Conservation (phyloP, 2,888 invertebrate genomes). For the Blastobasis lacticolella region DNA sequence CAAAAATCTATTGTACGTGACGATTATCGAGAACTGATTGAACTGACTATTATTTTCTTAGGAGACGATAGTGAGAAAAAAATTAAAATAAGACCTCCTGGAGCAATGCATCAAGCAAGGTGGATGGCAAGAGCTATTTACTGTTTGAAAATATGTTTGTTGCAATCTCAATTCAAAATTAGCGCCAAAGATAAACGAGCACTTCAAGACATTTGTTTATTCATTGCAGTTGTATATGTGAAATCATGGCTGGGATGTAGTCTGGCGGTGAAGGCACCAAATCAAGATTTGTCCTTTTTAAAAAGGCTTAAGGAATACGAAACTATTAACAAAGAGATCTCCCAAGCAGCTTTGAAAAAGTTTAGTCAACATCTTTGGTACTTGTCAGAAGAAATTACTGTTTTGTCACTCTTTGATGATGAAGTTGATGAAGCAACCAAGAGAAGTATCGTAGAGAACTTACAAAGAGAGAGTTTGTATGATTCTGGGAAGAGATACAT, state of each 20-base stretch:
- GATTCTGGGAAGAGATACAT: slow-evolving; percentile 12
- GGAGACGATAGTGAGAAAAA: too few relatives aligned
- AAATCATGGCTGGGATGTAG: neutral
- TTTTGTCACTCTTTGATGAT: slow-evolving; percentile 13
- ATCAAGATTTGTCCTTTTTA: too few relatives aligned
- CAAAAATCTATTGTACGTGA: too few relatives aligned
- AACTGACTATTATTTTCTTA: too few relatives aligned
- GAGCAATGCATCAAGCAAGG: too few relatives aligned
- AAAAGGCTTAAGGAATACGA: neutral
- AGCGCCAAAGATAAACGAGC: neutral
- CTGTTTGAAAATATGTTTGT: too few relatives aligned
- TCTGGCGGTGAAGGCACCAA: neutral
- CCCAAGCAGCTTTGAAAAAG: slow-evolving; percentile 10
- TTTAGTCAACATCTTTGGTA: slow-evolving; percentile 14
- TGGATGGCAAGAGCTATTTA: too few relatives aligned
- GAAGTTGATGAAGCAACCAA: slow-evolving; percentile 10
- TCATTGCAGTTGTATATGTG: neutral
- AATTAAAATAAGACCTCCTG: too few relatives aligned
- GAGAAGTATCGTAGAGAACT: slow-evolving; percentile 8
- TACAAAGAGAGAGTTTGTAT: slow-evolving; percentile 10
- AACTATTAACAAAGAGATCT: neutral
- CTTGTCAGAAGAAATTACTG: slow-evolving; percentile 9
- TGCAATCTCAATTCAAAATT: too few relatives aligned
- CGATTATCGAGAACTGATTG: too few relatives aligned
- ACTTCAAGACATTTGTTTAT: slow-evolving; percentile 1